Percentiles rank a stretch among this genome's conserved stretches.
These are phyloP conservation scores for Nannospalax galili DNA, from an alignment of 2,113 vertebrate genomes.

Conservation along the genomic window DNA sequence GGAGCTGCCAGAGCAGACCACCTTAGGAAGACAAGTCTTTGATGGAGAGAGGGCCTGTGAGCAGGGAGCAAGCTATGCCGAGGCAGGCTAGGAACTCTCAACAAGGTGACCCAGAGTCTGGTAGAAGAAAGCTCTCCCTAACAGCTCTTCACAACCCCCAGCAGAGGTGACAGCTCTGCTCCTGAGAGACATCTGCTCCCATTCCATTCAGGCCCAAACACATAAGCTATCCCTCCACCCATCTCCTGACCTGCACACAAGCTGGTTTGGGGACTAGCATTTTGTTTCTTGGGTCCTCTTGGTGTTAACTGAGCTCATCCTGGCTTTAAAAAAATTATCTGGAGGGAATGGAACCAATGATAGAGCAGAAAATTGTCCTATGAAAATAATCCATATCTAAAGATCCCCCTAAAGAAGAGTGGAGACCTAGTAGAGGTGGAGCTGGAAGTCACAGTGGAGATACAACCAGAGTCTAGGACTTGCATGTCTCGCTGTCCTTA, in stretches of 20 bases:
- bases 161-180: background rate
- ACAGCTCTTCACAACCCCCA: background rate
- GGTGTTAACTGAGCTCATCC: background rate
- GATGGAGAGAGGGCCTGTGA: background rate
- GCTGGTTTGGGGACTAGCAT: background rate
- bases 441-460: background rate
- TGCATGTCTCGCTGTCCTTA: background rate
- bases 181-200: accelerated
- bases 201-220: background rate
- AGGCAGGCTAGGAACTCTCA: background rate
- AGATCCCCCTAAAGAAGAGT: background rate
- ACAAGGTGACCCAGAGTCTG: background rate
- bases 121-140: too few species aligned
- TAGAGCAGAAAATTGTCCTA: accelerated
- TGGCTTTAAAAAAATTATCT: background rate
- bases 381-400: background rate
- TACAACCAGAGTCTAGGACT: background rate
- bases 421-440: background rate
- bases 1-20: background rate
- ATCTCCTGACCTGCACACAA: background rate
- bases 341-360: background rate
- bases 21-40: background rate
- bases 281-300: background rate
- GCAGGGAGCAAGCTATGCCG: background rate
- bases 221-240: background rate